Percentiles rank a stretch among this genome's conserved stretches.
These are phyloP conservation scores for Betta splendens DNA, from an alignment of 2,797 vertebrate species.

Conservation along the genomic window DNA sequence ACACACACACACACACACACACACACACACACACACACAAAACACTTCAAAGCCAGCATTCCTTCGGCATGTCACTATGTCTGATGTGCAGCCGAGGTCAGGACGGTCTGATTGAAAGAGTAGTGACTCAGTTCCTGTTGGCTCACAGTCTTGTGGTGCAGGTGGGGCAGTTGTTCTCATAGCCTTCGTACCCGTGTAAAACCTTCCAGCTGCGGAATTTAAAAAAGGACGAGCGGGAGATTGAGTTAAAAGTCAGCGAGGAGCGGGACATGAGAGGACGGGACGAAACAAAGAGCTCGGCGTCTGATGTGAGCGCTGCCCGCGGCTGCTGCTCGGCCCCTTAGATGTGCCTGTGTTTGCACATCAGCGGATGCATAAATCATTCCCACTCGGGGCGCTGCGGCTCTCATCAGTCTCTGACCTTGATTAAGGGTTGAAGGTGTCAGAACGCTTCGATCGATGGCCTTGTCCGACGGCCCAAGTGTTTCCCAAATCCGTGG, in stretches of 20 bases:
- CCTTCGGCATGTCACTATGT: conserved; percentile 55
- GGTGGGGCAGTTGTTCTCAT: conserved; percentile 11
- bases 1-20: no score
- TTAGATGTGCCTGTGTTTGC: background rate
- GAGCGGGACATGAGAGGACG: conserved; percentile 24
- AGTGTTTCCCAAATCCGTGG: background rate
- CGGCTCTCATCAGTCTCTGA: conserved; percentile 31
- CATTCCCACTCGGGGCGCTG: conserved; percentile 20
- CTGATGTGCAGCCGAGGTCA: conserved; percentile 65
- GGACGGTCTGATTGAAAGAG: conserved; percentile 56
- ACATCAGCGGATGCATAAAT: conserved; percentile 27
- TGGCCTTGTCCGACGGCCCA: background rate
- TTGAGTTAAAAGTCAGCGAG: conserved; percentile 2
- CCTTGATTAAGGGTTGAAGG: conserved; percentile 35
- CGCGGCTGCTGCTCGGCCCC: conserved; percentile 22
- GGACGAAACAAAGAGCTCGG: conserved; percentile 54
- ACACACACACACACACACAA: no score
- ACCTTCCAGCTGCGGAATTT: conserved; percentile 19
- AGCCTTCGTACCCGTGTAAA: conserved; percentile 21
- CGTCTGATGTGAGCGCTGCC: conserved; percentile 36
- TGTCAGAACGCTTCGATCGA: conserved; percentile 12
- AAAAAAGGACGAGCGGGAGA: conserved; percentile 18
- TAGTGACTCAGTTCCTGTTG: conserved; percentile 49
- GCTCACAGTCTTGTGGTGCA: conserved; percentile 15
- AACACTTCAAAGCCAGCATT: conserved; percentile 66